Evolutionary conservation across 2,113 vertebrate species (phyloP), one percentile per base, ranked within the genome.

Genomic region (Takifugu flavidus): DNA sequence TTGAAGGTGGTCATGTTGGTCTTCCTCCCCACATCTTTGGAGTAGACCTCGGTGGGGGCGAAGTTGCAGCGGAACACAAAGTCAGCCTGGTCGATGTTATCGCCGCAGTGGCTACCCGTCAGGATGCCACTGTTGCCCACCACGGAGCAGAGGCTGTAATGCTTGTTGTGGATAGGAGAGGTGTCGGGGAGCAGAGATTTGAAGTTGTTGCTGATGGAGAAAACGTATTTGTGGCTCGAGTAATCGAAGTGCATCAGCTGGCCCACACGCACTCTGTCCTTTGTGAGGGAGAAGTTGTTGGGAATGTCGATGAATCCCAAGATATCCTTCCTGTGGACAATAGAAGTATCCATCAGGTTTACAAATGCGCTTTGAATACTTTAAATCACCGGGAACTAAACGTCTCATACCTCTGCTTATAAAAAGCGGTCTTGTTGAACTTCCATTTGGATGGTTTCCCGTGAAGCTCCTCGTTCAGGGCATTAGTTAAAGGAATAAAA

Each of bases 241-340:
- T 98, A 99, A 71, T 98, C 96, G n/a, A 98, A 99, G 84, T 99
- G 97, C 95, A 99, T 96, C 78, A 99, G 90, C 86, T 99, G 97
- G 71, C 97, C 97, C 0, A 96, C 91, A 2, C 92, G 93, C 26
- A 99, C 95, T 0, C 94, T 94, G 70, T 68, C 94, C 91, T 97
- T 97, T 59, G 92, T 95, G 83, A 99, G 90, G 58, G 95, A 96
- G 77, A 99, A 98, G 88, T 98, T 98, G 84, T 91, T 93, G 57
- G 95, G 91, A 56, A 98, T 94, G 6, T 99, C 93, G 0, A 99
- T 94, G 49, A 94, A 93, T 85, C 89, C 93, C 52, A 94, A 94
- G 73, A 99, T 98, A 73, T 98, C 97, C 89, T 94, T 94, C 90
- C 97, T 99, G 79, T 4, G 70, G 1, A 20, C 14, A 14, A 43